These are phyloP conservation scores for Polia nebulosa DNA, from an alignment of 2,888 invertebrate genomes.

Conservation along the genomic window DNA sequence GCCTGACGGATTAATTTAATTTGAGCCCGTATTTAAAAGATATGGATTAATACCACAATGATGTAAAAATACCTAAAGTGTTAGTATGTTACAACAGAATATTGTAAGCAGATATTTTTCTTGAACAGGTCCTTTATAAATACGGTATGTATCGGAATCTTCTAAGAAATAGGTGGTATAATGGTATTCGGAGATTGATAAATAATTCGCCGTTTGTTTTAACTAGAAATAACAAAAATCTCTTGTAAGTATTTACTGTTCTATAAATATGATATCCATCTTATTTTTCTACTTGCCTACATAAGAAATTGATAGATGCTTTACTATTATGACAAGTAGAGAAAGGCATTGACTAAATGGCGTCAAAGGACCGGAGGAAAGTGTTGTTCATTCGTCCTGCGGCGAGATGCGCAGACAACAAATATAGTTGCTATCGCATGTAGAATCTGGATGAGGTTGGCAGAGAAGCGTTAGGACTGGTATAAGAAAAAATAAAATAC, in stretches of 20 bases:
- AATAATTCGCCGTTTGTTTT: constrained; percentile 4
- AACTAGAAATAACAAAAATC: neutral
- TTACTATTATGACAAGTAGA: neutral
- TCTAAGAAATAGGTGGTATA: neutral
- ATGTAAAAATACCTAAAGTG: neutral
- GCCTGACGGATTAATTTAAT: neutral
- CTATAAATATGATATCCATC: neutral
- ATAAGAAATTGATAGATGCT: neutral
- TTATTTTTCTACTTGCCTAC: neutral
- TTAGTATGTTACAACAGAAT: neutral
- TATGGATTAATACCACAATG: neutral
- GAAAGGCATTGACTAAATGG: neutral
- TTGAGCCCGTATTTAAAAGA: neutral
- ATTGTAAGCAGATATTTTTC: neutral
- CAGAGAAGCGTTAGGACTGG: neutral
- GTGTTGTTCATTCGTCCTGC: neutral
- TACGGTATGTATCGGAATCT: neutral
- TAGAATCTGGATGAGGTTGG: neutral
- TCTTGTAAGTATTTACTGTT: neutral
- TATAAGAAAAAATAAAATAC: too few species aligned
- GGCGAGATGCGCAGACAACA: neutral
- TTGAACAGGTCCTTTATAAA: neutral
- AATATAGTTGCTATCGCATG: neutral
- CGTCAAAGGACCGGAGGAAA: neutral
- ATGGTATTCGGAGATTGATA: neutral